Evolutionary conservation across 2,797 vertebrate species (phyloP).

Genomic region (Sebastes matsubarae): DNA sequence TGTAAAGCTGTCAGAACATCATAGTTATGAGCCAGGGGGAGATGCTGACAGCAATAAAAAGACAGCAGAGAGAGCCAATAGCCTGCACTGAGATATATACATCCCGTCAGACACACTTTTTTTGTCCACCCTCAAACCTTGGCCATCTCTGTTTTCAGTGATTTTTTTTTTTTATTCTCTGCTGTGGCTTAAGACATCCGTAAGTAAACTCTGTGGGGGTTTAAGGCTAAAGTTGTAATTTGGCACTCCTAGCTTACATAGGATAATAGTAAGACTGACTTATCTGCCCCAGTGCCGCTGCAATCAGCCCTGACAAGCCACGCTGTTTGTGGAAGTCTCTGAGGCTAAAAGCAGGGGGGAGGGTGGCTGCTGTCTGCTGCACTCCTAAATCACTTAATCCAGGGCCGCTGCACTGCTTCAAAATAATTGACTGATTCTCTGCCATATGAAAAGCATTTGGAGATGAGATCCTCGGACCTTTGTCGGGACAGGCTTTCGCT

Average conservation of each 20-base stretch:
- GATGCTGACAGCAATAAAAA: constrained; percentile 68
- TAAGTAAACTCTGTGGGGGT: constrained; percentile 68
- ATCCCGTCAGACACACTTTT: constrained; percentile 18
- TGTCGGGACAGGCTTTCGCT: constrained; percentile 37
- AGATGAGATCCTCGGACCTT: constrained; percentile 53
- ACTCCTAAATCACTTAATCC: constrained; percentile 77
- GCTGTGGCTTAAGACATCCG: constrained; percentile 58
- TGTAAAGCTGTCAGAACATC: constrained; percentile 73
- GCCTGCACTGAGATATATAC: constrained; percentile 27
- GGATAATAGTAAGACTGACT: constrained; percentile 80
- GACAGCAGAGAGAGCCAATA: constrained; percentile 24
- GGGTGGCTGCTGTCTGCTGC: constrained; percentile 52
- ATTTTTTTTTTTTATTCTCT: constrained; percentile 41
- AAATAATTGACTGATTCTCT: constrained; percentile 75
- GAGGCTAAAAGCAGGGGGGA: constrained; percentile 46
- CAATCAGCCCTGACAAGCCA: constrained; percentile 74
- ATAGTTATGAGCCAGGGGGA: constrained; percentile 58
- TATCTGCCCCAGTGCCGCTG: constrained; percentile 74
- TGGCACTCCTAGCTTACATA: constrained; percentile 74
- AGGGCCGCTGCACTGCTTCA: constrained; percentile 57
- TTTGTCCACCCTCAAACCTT: constrained; percentile 12
- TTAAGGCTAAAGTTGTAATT: constrained; percentile 78
- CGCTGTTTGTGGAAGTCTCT: constrained; percentile 72
- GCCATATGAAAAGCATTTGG: constrained; percentile 63
- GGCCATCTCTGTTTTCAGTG: constrained; percentile 25